Evolutionary conservation across 2,797 vertebrate species (phyloP), one percentile per base, ranked within the genome.

Genomic region (Mallotus villosus): DNA sequence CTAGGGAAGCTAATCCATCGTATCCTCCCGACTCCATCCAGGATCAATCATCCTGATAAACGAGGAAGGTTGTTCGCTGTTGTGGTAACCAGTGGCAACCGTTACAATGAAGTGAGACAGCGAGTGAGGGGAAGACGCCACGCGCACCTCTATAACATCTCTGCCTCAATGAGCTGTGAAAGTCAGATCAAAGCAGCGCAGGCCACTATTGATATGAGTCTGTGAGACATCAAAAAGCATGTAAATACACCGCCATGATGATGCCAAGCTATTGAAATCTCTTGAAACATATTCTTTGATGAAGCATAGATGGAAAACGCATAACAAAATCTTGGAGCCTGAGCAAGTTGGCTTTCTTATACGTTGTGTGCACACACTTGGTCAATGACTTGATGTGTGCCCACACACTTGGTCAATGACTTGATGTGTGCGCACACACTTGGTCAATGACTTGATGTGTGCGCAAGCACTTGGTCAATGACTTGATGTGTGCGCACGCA

Each of bases 41-140:
- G 81, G 80, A 89, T 86, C 84, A 87, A 86, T 89, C 80, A 73
- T 79, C 63, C 73, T 83, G 81, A 72, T 87, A 84, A 88, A 74
- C 82, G 74, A 74, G 74, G 73, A 68, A 74, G 37, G 81, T 74
- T 78, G 74, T 69, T 74, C 73, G 71, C 81, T 63, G 70, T 78
- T 80, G 76, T 77, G 82, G 84, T 84, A 83, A 88, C 85, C 78
- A 79, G 71, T 77, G 80, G 68, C 78, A 84, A 84, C 83, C 81
- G 88, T 89, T 90, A 83, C 77, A 78, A 68, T 69, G 69, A 80
- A 87, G 71, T 74, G 79, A 76, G 64, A 81, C 76, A 77, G 37
- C 37, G 8, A 76, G 82, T 82, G 83, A 62, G 73, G 74, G 66
- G 72, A 59, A 77, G 67, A 63, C 71, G 63, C 49, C 79, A 76